Evolutionary conservation across 2,113 vertebrate genomes (phyloP).

Genomic region (Hucho hucho): DNA sequence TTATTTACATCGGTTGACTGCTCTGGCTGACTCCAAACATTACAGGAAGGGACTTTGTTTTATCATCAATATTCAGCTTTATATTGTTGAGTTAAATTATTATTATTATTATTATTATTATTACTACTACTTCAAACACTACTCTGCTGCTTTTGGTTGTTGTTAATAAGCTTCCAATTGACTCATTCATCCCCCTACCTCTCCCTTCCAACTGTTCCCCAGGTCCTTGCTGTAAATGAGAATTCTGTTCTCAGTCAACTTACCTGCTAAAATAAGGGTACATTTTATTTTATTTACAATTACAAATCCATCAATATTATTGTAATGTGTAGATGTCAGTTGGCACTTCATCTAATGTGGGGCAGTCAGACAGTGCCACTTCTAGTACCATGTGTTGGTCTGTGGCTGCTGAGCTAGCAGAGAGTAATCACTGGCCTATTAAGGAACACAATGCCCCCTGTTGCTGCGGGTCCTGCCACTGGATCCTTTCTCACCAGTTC

Average conservation of each 20-base stretch:
- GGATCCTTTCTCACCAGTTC: slow-evolving; percentile 22
- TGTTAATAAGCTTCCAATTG: background rate
- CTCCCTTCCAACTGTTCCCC: too few species aligned
- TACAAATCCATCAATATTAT: background rate
- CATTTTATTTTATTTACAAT: too few species aligned
- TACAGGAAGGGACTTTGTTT: background rate
- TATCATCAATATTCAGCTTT: slow-evolving; percentile 44
- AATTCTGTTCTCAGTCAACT: too few species aligned
- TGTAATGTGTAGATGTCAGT: background rate
- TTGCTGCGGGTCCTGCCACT: slow-evolving; percentile 9
- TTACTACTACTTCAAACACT: slow-evolving; percentile 55
- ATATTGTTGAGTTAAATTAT: slow-evolving; percentile 16
- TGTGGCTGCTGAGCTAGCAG: slow-evolving; percentile 21
- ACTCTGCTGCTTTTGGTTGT: slow-evolving; percentile 57
- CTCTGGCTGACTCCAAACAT: too few species aligned
- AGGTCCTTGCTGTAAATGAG: too few species aligned
- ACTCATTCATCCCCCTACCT: too few species aligned
- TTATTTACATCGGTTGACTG: background rate
- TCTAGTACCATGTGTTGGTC: slow-evolving; percentile 2
- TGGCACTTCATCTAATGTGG: slow-evolving; percentile 16
- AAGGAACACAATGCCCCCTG: slow-evolving; percentile 29
- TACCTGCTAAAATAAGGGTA: too few species aligned
- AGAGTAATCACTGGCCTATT: too few species aligned
- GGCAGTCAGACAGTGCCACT: background rate
- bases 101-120: slow-evolving; percentile 40